Base-by-base conservation (phyloP, 2,888 invertebrate genomes). In the Hirudinaria manillensis region DNA sequence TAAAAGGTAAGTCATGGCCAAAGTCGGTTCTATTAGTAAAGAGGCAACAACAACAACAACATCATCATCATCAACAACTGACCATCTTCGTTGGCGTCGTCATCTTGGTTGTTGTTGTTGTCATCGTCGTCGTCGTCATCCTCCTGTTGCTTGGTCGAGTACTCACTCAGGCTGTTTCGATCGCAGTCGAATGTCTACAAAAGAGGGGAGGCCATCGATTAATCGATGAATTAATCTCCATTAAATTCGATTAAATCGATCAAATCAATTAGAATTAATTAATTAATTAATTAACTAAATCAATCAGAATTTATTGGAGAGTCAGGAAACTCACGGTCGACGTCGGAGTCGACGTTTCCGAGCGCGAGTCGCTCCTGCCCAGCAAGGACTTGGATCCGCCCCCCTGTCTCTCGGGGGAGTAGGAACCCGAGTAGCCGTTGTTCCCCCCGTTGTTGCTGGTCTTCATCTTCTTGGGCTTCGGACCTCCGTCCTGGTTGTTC, bases 381-480 rank as follows among this genome's bases (percentile, higher is more conserved):
- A 70, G 38, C 24, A 53, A 53, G 32, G 34, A 24, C 53, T 36
- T n/a, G 38, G 75, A 16, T 34, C 75, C 55, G 19, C 53, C 55
- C 34, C 53, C 55, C 34, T 55, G 34, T 45, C 70, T 55, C 21
- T 72, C 56, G 13, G 68, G 68, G 29, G 74, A 74, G 67, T 65
- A 45, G 45, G 61, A 36, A 56, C 74, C 34, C 55, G 66, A n/a
- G 66, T 56, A n/a, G 45, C 29, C 75, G 6, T 53, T 53, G 19
- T 34, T 34, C 10, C 68, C 36, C 3, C 36, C 36, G 36, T 36
- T 68, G 36, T 68, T 68, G 36, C 36, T 68, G 36, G 36, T 34
- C 78, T 86, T 86, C 77, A 86, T 85, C 77, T 87, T 88, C 78
- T 88, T 83, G 29, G 80, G 79, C 77, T 83, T 84, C 51, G 81